These are phyloP conservation scores for Tragopan temminckii DNA, from an alignment of 2,797 vertebrate genomes.

Conservation along the genomic window DNA sequence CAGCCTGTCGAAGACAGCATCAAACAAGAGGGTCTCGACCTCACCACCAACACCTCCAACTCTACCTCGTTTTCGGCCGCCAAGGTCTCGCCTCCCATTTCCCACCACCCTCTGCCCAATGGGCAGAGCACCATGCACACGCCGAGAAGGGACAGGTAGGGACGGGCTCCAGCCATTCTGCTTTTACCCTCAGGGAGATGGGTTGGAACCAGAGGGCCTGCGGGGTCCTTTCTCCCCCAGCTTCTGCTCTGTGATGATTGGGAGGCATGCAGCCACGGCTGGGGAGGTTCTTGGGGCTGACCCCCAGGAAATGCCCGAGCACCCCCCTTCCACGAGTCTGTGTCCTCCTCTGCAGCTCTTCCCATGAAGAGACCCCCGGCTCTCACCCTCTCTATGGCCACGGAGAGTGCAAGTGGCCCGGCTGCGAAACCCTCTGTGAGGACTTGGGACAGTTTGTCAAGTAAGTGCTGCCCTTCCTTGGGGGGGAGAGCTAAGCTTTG, in stretches of 20 bases:
- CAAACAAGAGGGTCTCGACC: slow-evolving; percentile 97
- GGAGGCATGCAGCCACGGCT: neutral
- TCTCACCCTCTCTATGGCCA: slow-evolving; percentile 97
- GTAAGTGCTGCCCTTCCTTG: slow-evolving; percentile 80
- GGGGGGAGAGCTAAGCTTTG: rapidly evolving
- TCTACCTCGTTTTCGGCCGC: slow-evolving; percentile 96
- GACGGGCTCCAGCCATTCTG: neutral
- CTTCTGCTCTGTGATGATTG: neutral
- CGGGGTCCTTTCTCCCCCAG: neutral
- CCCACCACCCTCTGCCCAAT: slow-evolving; percentile 94
- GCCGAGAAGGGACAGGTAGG: slow-evolving; percentile 97
- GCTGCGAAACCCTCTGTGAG: slow-evolving; percentile 98
- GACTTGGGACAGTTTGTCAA: slow-evolving; percentile 99
- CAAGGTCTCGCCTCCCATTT: slow-evolving; percentile 94
- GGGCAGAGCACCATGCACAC: slow-evolving; percentile 95
- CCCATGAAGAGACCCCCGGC: slow-evolving; percentile 91
- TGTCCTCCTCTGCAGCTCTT: slow-evolving; percentile 77
- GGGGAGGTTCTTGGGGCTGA: neutral
- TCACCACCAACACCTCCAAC: slow-evolving; percentile 95
- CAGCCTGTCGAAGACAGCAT: slow-evolving; percentile 92
- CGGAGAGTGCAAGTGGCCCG: slow-evolving; percentile 98
- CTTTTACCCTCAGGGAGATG: neutral
- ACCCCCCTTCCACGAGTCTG: neutral
- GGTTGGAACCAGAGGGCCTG: neutral
- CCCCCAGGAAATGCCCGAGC: rapidly evolving